These are phyloP conservation scores for Athalia circularis DNA, from an alignment of 2,888 invertebrate genomes.

Conservation along the genomic window DNA sequence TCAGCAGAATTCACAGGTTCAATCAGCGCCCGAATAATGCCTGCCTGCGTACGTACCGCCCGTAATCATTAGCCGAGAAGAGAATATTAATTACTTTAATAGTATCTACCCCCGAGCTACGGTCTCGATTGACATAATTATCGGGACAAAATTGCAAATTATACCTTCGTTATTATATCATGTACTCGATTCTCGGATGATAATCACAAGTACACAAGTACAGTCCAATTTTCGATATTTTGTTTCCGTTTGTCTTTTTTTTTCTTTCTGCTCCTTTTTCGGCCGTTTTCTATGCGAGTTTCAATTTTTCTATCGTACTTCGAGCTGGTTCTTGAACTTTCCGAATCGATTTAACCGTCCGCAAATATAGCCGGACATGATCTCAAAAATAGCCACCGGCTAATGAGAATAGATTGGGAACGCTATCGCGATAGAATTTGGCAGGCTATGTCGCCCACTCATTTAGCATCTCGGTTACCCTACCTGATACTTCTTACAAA, in stretches of 20 bases:
- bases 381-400: constrained; percentile 34
- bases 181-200: constrained; percentile 1
- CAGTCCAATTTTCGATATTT: not conserved
- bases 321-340: constrained; percentile 34
- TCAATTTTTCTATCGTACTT: not conserved
- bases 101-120: constrained; percentile 52
- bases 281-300: not conserved
- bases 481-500: not conserved
- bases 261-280: not conserved
- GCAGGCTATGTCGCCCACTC: constrained; percentile 43
- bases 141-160: constrained; percentile 51
- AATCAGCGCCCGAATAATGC: constrained; percentile 52
- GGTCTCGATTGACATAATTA: constrained; percentile 59
- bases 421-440: constrained; percentile 42
- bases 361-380: constrained; percentile 27
- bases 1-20: constrained; percentile 62
- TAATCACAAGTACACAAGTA: not conserved
- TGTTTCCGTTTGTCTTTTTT: not conserved
- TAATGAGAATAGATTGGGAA: constrained; percentile 44
- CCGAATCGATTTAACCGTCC: constrained; percentile 32
- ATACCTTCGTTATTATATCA: constrained; percentile 32
- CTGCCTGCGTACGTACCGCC: constrained; percentile 10
- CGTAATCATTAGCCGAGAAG: constrained; percentile 56
- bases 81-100: constrained; percentile 61
- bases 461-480: constrained; percentile 8